Evolutionary conservation across 2,888 invertebrate genomes (phyloP), one percentile per base, ranked within the genome.

Genomic region (Agelastica alni): DNA sequence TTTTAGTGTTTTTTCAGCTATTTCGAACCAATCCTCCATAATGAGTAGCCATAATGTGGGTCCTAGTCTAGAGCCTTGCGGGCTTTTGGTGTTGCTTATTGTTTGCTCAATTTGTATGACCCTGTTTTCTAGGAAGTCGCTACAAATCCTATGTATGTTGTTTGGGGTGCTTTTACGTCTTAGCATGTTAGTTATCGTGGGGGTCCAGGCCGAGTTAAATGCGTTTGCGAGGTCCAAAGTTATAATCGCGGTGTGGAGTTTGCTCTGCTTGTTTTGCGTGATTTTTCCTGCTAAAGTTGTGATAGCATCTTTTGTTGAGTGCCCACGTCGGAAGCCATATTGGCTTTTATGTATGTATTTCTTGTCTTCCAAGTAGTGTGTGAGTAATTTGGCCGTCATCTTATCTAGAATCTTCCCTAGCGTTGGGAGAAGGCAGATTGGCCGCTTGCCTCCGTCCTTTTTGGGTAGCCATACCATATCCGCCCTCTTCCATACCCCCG

Each of bases 21-120:
- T 22, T 7, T 22, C 7, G 7, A 22, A 7, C 22, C 22, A 22
- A 7, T 7, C 7, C 22, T 22, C 4, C 22, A 22, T 22, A 22
- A 22, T 4, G 22, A 22, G 22, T 5, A 22, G 22, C 7, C 22
- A 22, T 22, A 22, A 22, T 22, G 22, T 22, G 22, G 7, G 7
- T 22, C 22, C 22, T 1, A 53, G 45, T 5, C 47, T 47, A 1
- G 45, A 51, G 2, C 51, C 44, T 16, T 51, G 44, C 3, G 51
- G 51, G 12, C 45, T 37, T 12, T 22, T 12, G 3, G 28, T 46
- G 10, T 28, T 53, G 3, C 2, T 2, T 12, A 4, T 26, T 4
- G 4, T 37, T 7, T 16, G 9, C 20, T 17, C 32, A 2, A 6
- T 36, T 36, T 10, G 17, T 3, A 20, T 28, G 3, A 13, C 1